Evolutionary conservation across 30 jellyfish, hydroid and myxozoan species (phyloP).

Genomic region (Nemopilema nomurai): DNA sequence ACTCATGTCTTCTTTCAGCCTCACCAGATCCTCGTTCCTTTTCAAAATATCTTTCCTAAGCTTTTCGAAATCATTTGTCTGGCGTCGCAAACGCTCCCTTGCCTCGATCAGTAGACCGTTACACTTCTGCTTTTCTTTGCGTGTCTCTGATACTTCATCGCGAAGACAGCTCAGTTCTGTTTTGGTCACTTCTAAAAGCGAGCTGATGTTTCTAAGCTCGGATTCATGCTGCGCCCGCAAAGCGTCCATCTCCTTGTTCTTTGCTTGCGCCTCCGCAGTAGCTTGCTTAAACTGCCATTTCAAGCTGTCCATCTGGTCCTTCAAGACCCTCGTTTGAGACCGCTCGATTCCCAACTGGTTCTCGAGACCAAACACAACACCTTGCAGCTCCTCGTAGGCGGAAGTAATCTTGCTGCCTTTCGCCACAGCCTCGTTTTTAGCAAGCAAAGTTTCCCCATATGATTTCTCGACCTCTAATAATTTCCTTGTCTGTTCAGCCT

Average conservation of each 20-base stretch:
- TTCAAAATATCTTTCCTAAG: slow-evolving; percentile 21
- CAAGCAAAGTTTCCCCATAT: not conserved
- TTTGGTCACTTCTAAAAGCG: slow-evolving; percentile 43
- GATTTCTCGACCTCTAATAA: slow-evolving; percentile 4
- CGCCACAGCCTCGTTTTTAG: not conserved
- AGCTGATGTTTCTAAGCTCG: slow-evolving; percentile 25
- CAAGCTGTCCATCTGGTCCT: slow-evolving; percentile 32
- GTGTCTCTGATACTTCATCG: slow-evolving; percentile 33
- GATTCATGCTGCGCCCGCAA: slow-evolving; percentile 32
- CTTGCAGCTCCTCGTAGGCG: slow-evolving; percentile 54
- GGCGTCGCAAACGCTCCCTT: slow-evolving; percentile 20
- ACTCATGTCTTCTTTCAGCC: slow-evolving; percentile 41
- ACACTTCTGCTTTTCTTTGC: slow-evolving; percentile 45
- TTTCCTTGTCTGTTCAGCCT: not conserved
- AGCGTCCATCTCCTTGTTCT: slow-evolving; percentile 12
- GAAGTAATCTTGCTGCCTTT: slow-evolving; percentile 17
- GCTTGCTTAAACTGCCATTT: slow-evolving; percentile 71
- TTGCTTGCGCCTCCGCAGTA: slow-evolving; percentile 26
- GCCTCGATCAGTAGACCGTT: slow-evolving; percentile 38
- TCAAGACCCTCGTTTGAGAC: slow-evolving; percentile 42
- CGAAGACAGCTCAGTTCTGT: slow-evolving; percentile 41
- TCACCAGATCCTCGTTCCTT: slow-evolving; percentile 43
- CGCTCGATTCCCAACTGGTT: slow-evolving; percentile 56
- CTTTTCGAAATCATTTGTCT: slow-evolving; percentile 5
- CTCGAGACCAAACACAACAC: slow-evolving; percentile 36